A percentile compares a stretch with the other conserved stretches of the same genome.
phyloP scores from a whole-genome alignment of 2,888 invertebrate genomes.

The Machimus atricapillus region DNA sequence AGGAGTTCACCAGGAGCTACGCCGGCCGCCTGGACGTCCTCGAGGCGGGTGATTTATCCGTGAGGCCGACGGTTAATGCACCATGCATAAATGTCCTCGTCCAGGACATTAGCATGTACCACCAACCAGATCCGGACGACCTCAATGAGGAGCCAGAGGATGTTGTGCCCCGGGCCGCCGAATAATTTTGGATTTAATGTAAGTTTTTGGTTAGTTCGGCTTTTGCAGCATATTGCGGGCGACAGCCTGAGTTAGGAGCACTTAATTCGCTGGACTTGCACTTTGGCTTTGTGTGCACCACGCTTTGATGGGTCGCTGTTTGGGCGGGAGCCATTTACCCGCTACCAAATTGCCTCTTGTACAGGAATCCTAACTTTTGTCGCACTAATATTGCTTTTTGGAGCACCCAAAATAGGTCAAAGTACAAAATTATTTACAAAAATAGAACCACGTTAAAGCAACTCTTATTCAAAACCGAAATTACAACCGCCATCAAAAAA shows the following conservation, averaged over 20 bases:
- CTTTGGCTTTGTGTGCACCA: neutral
- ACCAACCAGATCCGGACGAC: slow-evolving; percentile 6
- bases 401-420: neutral
- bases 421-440: neutral
- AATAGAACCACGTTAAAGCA: too few species aligned
- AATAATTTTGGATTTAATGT: slow-evolving; percentile 31
- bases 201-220: slow-evolving; percentile 34
- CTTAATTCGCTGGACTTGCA: neutral
- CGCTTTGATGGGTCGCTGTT: neutral
- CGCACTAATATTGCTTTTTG: neutral
- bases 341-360: neutral
- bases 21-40: slow-evolving; percentile 51
- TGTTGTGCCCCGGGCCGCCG: neutral
- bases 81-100: slow-evolving; percentile 53
- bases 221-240: slow-evolving; percentile 15
- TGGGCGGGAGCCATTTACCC: neutral
- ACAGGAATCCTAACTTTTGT: neutral
- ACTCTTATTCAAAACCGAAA: too few species aligned
- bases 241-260: slow-evolving; percentile 6
- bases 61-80: slow-evolving; percentile 49
- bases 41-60: slow-evolving; percentile 51
- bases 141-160: slow-evolving; percentile 30
- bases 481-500: too few species aligned
- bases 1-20: slow-evolving; percentile 51
- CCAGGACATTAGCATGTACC: slow-evolving; percentile 48